phyloP scores from a whole-genome alignment of 2,113 vertebrate species.

The Salvelinus fontinalis region DNA sequence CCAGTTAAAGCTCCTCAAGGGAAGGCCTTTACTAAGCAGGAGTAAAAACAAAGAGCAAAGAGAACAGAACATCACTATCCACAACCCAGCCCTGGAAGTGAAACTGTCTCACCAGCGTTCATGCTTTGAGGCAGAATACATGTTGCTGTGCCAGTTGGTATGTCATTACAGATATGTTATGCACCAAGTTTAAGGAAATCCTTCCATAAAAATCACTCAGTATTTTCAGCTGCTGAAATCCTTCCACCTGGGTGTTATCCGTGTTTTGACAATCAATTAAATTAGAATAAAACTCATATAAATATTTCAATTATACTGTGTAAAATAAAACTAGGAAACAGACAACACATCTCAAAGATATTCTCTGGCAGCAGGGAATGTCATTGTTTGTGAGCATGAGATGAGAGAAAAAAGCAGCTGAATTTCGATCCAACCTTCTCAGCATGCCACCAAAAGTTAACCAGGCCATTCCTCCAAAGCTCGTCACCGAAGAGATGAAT shows the following conservation, averaged over 20 bases:
- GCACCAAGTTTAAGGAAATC: neutral
- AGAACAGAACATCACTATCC: neutral
- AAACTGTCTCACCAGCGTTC: neutral
- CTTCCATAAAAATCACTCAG: neutral
- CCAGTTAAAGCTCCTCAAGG: no score
- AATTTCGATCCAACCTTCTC: conserved; percentile 52
- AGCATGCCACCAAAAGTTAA: conserved; percentile 23
- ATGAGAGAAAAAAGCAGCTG: conserved; percentile 58
- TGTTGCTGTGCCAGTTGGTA: neutral
- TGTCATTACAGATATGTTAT: neutral
- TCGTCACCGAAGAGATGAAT: no score
- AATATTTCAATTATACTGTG: neutral
- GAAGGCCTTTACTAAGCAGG: neutral
- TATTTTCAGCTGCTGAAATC: neutral
- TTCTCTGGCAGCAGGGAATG: conserved; percentile 39
- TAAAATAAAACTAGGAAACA: conserved; percentile 55
- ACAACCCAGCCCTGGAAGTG: neutral
- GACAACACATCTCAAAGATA: conserved; percentile 53
- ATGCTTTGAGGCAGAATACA: neutral
- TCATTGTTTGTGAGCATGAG: conserved; percentile 35
- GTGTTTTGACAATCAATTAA: neutral
- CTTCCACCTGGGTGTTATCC: neutral
- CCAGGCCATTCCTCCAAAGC: conserved; percentile 22
- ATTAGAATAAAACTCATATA: neutral
- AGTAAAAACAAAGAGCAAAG: neutral